Evolutionary conservation across 2,888 invertebrate species (phyloP).

Genomic region (Tiphia femorata): DNA sequence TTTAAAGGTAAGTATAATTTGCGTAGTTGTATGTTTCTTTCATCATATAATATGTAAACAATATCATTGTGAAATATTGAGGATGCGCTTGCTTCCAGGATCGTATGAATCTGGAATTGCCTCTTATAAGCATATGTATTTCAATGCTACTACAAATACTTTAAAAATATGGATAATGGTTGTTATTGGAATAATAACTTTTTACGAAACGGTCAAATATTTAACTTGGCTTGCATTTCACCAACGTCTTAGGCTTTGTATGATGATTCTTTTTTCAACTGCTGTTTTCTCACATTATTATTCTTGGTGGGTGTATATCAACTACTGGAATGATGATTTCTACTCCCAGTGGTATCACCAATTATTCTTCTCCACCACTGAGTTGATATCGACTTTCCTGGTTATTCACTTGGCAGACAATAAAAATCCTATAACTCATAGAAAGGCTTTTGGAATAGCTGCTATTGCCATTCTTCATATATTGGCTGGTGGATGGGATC

Average conservation of each 20-base stretch:
- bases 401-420: slow-evolving; percentile 73
- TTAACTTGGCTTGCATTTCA: slow-evolving; percentile 71
- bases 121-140: slow-evolving; percentile 79
- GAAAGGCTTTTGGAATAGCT: slow-evolving; percentile 73
- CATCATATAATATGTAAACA: not conserved
- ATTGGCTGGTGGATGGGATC: slow-evolving; percentile 76
- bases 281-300: slow-evolving; percentile 79
- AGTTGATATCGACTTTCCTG: slow-evolving; percentile 74
- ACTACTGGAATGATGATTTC: slow-evolving; percentile 80
- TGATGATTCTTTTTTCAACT: slow-evolving; percentile 75
- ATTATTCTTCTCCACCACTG: slow-evolving; percentile 74
- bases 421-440: slow-evolving; percentile 71
- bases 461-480: slow-evolving; percentile 76
- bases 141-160: slow-evolving; percentile 77
- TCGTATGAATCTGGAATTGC: slow-evolving; percentile 79
- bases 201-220: slow-evolving; percentile 76
- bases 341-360: slow-evolving; percentile 80
- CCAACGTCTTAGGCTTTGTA: slow-evolving; percentile 72
- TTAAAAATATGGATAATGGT: slow-evolving; percentile 78
- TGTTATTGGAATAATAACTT: slow-evolving; percentile 72
- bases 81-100: slow-evolving; percentile 64
- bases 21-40: not conserved
- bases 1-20: slow-evolving; percentile 76
- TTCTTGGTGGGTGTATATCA: slow-evolving; percentile 79
- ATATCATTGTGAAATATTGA: not conserved